Evolutionary conservation across 2,797 vertebrate genomes (phyloP).

Genomic region (Chloroceryle amazona): DNA sequence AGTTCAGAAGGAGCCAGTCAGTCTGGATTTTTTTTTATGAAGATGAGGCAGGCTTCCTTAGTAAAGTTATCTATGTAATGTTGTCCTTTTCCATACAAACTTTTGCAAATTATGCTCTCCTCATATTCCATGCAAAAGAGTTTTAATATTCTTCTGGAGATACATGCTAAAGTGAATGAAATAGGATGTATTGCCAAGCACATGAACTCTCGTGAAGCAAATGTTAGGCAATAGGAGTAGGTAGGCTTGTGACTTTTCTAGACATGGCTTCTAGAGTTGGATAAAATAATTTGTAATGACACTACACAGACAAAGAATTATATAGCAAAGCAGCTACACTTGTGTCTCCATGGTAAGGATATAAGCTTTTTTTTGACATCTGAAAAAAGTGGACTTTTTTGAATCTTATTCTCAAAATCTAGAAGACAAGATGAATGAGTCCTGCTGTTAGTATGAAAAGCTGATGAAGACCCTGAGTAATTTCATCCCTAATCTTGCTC

Average conservation of each 20-base stretch:
- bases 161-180: neutral
- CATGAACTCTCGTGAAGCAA: neutral
- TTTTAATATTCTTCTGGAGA: neutral
- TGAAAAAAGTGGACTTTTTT: neutral
- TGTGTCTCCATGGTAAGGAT: neutral
- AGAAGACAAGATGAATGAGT: neutral
- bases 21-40: too few relatives aligned
- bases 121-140: neutral
- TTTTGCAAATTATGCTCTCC: neutral
- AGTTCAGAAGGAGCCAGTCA: neutral
- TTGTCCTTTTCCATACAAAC: neutral
- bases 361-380: neutral
- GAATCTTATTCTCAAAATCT: neutral
- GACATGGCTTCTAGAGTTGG: neutral
- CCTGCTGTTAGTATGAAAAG: neutral
- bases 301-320: neutral
- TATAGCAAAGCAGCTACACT: neutral
- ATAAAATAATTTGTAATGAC: neutral
- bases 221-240: neutral
- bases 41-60: neutral
- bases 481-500: neutral
- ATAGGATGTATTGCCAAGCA: neutral
- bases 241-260: neutral
- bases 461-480: neutral
- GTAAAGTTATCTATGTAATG: neutral